Percentiles rank a stretch among this genome's conserved stretches.
Conservation (phyloP, 2,113 vertebrate species). For the Eudorcas thomsonii region DNA sequence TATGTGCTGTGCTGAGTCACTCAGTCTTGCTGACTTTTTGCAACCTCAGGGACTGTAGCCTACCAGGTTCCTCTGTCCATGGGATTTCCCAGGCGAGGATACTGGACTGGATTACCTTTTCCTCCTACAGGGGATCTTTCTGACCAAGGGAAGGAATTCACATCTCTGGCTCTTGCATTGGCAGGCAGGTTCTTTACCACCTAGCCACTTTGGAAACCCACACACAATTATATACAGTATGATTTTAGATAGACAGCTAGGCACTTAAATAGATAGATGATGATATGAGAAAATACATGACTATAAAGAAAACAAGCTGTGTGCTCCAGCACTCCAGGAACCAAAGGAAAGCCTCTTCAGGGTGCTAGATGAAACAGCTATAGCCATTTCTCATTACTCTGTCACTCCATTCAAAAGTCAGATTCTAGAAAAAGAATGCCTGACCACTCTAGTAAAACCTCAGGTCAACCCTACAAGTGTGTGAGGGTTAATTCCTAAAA, state of each 20-base stretch:
- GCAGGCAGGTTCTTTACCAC: background rate
- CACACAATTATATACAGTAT: background rate
- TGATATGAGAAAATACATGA: background rate
- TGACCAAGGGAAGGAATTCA: background rate
- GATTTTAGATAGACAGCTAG: background rate
- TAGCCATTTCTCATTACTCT: background rate
- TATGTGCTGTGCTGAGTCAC: background rate
- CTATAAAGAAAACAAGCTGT: background rate
- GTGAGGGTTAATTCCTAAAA: background rate
- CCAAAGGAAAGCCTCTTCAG: background rate
- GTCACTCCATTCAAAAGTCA: background rate
- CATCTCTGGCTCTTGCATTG: background rate
- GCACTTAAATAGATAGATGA: background rate
- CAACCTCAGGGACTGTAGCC: background rate
- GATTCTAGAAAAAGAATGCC: background rate
- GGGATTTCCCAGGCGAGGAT: background rate
- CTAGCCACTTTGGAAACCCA: background rate
- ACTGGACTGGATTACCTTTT: background rate
- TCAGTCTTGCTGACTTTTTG: background rate
- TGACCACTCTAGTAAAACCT: background rate
- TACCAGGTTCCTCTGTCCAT: background rate
- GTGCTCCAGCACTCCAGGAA: background rate
- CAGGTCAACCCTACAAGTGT: background rate
- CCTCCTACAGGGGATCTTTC: background rate
- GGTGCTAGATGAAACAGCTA: background rate